Evolutionary conservation across 1,140 invertebrate genomes (phyloP), one percentile per base, ranked within the genome.

Genomic region (Limonius californicus): DNA sequence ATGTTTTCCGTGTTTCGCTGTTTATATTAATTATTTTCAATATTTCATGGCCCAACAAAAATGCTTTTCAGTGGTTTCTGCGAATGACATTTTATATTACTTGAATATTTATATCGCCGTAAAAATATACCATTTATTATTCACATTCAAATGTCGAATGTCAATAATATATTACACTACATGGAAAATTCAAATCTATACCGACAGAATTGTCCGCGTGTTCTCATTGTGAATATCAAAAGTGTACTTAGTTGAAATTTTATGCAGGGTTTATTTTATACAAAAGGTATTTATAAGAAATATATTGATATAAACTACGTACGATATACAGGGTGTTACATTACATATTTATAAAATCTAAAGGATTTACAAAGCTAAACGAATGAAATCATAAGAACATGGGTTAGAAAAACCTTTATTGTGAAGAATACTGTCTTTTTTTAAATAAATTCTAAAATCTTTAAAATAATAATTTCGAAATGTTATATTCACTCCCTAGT

Each of bases 71-170:
- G 55, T 54, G 53, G 50, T 57, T 53, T 54, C 54, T 65, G 64
- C 54, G 56, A 62, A 27, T 65, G 64, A 65, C 64, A 59, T 65
- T 65, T 62, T 56, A 56, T 47, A 62, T 65, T 65, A 59, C 57
- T 56, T 62, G 59, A 62, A 65, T 65, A 65, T 62, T 62, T 65
- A 59, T 65, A 42, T 16, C 57, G 57, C 14, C n/a, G 56, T 42
- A 61, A 65, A 65, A 65, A 59, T 59, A 23, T 43, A 39, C 64
- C 56, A 55, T 62, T 65, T 65, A 62, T 61, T 43, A 56, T 59
- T 35, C 30, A 43, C 32, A 57, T 64, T 64, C 35, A 53, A 59
- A 64, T 54, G 59, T 27, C 20, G 57, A 55, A 42, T 54, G 59
- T 18, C 23, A 61, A 54, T 42, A 42, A 57, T 45, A 42, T 57